Evolutionary conservation across 2,888 invertebrate genomes (phyloP).

Genomic region (Bugula neritina): DNA sequence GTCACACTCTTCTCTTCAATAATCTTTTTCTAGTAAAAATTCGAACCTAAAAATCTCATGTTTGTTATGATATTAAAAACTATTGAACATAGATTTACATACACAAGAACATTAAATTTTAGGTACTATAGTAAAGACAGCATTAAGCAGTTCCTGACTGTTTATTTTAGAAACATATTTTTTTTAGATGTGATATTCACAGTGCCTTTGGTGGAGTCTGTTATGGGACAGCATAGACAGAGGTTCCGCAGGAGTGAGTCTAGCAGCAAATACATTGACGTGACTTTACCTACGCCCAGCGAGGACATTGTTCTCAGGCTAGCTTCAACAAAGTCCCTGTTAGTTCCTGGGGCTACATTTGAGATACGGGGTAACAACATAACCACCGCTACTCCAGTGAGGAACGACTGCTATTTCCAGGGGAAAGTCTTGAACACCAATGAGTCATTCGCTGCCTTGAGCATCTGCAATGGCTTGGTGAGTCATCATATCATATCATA

Average conservation of each 20-base stretch:
- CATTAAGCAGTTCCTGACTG: too few species aligned
- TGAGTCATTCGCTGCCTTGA: constrained; percentile 57
- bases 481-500: constrained; percentile 33
- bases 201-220: neutral
- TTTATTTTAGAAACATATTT: too few species aligned
- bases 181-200: constrained; percentile 4
- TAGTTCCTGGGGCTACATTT: constrained; percentile 20
- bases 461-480: constrained; percentile 57
- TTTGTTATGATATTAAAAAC: too few species aligned
- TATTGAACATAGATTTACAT: too few species aligned
- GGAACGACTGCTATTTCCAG: constrained; percentile 57
- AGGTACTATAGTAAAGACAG: too few species aligned
- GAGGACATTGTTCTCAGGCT: constrained; percentile 25
- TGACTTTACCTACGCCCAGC: constrained; percentile 20
- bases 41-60: too few species aligned
- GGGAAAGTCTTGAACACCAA: constrained; percentile 55
- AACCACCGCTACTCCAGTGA: constrained; percentile 33
- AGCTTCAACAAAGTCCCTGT: neutral
- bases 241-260: neutral
- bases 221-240: neutral
- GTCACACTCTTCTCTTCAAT: too few species aligned
- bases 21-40: too few species aligned
- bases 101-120: too few species aligned
- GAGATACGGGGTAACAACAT: constrained; percentile 30
- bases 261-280: neutral